Evolutionary conservation across 2,888 invertebrate genomes (phyloP).

Genomic region (Drosophila affinis): DNA sequence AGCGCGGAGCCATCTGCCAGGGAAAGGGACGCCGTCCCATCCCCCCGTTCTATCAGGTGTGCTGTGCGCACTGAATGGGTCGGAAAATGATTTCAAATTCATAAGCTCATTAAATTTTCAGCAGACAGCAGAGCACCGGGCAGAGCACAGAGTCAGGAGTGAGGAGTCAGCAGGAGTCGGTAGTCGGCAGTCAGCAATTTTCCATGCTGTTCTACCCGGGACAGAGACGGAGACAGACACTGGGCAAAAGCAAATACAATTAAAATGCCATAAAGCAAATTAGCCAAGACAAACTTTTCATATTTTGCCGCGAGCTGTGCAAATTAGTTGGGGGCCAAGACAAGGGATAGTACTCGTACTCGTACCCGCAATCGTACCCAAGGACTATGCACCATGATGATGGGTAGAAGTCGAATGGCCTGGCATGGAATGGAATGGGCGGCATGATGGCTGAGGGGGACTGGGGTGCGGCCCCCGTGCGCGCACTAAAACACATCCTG

Average conservation of each 20-base stretch:
- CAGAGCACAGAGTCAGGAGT: constrained; percentile 25
- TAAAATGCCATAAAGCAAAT: constrained; percentile 78
- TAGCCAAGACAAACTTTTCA: constrained; percentile 78
- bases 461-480: background rate
- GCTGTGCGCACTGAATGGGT: constrained; percentile 23
- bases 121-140: constrained; percentile 15
- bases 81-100: constrained; percentile 62
- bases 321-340: constrained; percentile 66
- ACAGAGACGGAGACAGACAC: constrained; percentile 10
- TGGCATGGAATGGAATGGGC: constrained; percentile 2
- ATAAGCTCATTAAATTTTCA: constrained; percentile 77
- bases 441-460: background rate
- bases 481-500: constrained; percentile 74
- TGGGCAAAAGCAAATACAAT: constrained; percentile 69
- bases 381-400: background rate
- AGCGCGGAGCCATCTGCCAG: constrained; percentile 25
- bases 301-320: constrained; percentile 67
- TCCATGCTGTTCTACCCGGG: constrained; percentile 3
- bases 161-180: constrained; percentile 18
- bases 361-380: background rate
- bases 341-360: background rate
- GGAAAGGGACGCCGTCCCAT: background rate
- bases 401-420: constrained; percentile 8
- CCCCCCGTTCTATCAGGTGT: constrained; percentile 25
- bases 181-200: constrained; percentile 36